Conservation (phyloP, 2,888 invertebrate species). For the Melanotus villosus region DNA sequence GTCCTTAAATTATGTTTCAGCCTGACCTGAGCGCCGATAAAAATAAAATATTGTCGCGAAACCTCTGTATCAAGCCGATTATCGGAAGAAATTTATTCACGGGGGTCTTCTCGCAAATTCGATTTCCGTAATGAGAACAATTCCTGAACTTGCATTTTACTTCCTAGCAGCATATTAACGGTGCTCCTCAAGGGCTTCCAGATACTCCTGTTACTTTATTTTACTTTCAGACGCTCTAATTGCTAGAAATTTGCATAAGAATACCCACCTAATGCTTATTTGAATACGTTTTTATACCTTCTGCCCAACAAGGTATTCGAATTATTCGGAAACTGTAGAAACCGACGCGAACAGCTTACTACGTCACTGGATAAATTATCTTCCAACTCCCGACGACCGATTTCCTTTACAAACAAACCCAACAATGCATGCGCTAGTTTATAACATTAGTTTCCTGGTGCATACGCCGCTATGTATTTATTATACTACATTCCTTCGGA, state of each 20-base stretch:
- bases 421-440: conserved; percentile 38
- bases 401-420: conserved; percentile 31
- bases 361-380: conserved; percentile 30
- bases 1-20: conserved; percentile 55
- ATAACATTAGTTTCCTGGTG: conserved; percentile 31
- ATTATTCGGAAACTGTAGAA: neutral
- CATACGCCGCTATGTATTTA: neutral
- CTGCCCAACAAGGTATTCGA: neutral
- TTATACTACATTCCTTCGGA: neutral
- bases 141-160: neutral
- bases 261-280: conserved; percentile 13
- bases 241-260: conserved; percentile 15
- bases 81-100: conserved; percentile 23
- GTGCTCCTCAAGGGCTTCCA: neutral
- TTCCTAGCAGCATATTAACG: neutral
- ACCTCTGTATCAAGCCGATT: conserved; percentile 11
- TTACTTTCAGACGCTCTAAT: neutral
- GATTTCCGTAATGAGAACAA: conserved; percentile 17
- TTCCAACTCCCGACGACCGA: conserved; percentile 38
- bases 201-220: neutral
- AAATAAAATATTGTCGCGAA: conserved; percentile 18
- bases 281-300: conserved; percentile 5
- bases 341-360: neutral
- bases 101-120: conserved; percentile 2
- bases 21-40: conserved; percentile 15